Evolutionary conservation across 2,797 vertebrate species (phyloP), one percentile per base, ranked within the genome.

Genomic region (Coracias cyanogaster): DNA sequence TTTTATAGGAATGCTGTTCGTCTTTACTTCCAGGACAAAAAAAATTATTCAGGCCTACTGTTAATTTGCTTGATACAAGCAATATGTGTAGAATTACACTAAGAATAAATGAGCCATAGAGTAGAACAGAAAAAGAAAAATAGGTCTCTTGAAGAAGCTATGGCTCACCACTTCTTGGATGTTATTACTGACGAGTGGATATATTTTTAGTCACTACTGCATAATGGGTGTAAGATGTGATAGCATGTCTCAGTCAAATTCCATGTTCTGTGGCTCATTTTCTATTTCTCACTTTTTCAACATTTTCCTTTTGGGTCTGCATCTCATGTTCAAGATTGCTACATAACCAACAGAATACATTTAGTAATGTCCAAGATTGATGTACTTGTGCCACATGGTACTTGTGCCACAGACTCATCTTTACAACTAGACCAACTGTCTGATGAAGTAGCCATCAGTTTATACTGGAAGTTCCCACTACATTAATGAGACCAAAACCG

Each of bases 401-500:
- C 6, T 89, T 66, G 19, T 43, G 48, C 16, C 2, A 3, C 3
- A 72, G 14, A n/a, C 87, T 61, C 64, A 24, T 61, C 33, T 85
- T 71, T 79, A 58, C 31, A 93, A 71, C 7, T 60, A 83, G 72
- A 49, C 33, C 79, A 94, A 28, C 64, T 60, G 55, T 22, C 48
- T 65, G 52, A 39, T 33, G 64, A 69, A 8, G 37, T 25, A 61
- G 19, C 5, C 74, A 71, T 57, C 37, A 31, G 8, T 64, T 81
- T 64, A 82, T n/a, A 51, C 7, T 58, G 39, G 39, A 51, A 39
- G 46, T 48, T 90, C 37, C 45, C 89, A 57, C 37, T 49, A 76
- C 6, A 0, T 76, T 94, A 86, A 86, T 86, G 84, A 92, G 66
- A 90, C 41, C 55, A 41, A 76, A 89, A 86, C 55, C 69, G 18